Evolutionary conservation across 2,797 vertebrate species (phyloP).

Genomic region (Phalanger gymnotis): DNA sequence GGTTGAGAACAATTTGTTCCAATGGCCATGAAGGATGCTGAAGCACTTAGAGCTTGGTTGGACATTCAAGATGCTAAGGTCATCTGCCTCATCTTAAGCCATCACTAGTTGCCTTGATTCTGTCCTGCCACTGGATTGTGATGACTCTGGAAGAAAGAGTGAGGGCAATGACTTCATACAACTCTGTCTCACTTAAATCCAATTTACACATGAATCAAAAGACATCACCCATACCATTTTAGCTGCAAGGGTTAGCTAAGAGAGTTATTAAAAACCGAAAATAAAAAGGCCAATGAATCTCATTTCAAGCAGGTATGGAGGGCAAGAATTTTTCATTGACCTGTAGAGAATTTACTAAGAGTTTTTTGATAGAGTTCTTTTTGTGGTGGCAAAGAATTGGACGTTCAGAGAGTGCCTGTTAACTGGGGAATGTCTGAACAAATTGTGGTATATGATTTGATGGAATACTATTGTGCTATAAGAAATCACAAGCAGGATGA

Average conservation of each 20-base stretch:
- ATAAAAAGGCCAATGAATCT: neutral
- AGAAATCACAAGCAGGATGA: neutral
- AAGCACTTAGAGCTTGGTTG: too few relatives aligned
- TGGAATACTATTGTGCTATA: neutral
- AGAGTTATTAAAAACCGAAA: neutral
- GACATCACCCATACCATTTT: too few relatives aligned
- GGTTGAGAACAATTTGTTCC: too few relatives aligned
- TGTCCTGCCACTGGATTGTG: too few relatives aligned
- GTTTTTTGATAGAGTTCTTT: neutral
- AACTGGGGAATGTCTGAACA: neutral
- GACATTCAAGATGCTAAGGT: too few relatives aligned
- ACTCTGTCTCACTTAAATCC: too few relatives aligned
- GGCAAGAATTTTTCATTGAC: neutral
- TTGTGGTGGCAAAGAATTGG: neutral
- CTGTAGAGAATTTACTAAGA: neutral
- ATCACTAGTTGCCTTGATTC: too few relatives aligned
- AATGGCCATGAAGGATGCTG: too few relatives aligned
- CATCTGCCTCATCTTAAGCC: too few relatives aligned
- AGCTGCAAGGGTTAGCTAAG: neutral
- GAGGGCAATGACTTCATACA: too few relatives aligned
- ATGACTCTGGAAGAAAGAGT: too few relatives aligned
- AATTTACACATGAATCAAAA: too few relatives aligned
- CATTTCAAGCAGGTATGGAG: neutral
- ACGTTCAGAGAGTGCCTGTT: neutral
- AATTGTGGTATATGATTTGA: neutral